Evolutionary conservation across 2,888 invertebrate species (phyloP).

Genomic region (Mythimna albipuncta): DNA sequence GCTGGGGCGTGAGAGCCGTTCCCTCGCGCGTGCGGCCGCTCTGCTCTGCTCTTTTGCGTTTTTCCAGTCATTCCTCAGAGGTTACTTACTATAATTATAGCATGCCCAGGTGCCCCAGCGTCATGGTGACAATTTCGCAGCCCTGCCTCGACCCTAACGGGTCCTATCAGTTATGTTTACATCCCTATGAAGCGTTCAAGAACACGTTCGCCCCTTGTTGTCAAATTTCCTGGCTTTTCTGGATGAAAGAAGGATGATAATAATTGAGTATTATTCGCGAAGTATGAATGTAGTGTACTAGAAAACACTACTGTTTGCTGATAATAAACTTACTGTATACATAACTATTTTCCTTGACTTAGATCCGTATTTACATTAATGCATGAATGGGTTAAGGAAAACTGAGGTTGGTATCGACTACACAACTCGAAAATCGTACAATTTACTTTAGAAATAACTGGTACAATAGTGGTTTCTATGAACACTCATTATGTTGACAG

Average conservation of each 20-base stretch:
- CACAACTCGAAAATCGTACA: constrained; percentile 30
- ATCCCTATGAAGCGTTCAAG: too few species aligned
- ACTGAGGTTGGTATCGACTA: constrained; percentile 10
- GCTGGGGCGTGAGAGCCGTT: too few species aligned
- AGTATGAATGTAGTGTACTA: constrained; percentile 1
- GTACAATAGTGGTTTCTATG: constrained; percentile 37
- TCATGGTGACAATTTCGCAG: too few species aligned
- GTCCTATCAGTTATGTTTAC: too few species aligned
- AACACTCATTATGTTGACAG: constrained; percentile 16
- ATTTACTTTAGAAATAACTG: constrained; percentile 36
- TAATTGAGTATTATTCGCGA: neutral
- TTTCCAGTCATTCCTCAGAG: too few species aligned
- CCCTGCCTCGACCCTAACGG: too few species aligned
- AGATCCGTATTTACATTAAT: constrained; percentile 53
- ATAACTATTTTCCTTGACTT: constrained; percentile 47
- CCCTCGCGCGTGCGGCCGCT: too few species aligned
- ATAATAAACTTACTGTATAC: constrained; percentile 35
- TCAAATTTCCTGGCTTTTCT: too few species aligned
- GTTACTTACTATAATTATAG: too few species aligned
- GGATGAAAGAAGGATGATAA: neutral
- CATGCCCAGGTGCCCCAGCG: too few species aligned
- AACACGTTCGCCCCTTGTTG: too few species aligned
- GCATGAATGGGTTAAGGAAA: constrained; percentile 57
- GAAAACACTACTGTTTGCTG: constrained; percentile 20
- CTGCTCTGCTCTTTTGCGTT: too few species aligned